Evolutionary conservation across 1,140 invertebrate species (phyloP).

Genomic region (Camponotus floridanus): DNA sequence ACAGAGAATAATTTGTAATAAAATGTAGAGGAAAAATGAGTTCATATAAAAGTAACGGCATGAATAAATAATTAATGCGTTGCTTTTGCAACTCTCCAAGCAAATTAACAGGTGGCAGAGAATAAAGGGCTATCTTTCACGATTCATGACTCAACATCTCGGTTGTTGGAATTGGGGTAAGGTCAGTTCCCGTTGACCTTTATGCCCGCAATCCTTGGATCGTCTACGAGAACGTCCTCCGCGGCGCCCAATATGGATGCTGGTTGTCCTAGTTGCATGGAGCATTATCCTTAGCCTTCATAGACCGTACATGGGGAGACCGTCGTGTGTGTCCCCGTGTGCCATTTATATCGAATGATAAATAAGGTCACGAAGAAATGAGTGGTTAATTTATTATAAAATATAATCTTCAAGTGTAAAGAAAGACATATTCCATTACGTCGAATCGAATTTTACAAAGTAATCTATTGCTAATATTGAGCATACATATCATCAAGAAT

Average conservation of each 20-base stretch:
- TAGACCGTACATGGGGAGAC: conserved; percentile 78
- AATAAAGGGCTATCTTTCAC: neutral
- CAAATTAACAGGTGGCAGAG: neutral
- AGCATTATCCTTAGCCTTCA: conserved; percentile 78
- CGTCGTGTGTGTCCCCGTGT: conserved; percentile 45
- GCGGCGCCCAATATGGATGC: conserved; percentile 74
- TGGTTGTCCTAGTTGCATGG: conserved; percentile 81
- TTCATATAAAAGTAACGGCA: neutral
- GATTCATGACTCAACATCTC: conserved; percentile 42
- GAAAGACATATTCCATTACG: neutral
- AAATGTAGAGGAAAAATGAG: neutral
- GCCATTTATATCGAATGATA: conserved; percentile 70
- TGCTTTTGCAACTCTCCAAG: neutral
- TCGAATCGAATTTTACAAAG: neutral
- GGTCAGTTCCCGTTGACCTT: conserved; percentile 79
- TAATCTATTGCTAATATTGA: neutral
- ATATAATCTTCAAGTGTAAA: neutral
- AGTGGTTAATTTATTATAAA: conserved; percentile 34
- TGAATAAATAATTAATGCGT: neutral
- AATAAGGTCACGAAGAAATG: conserved; percentile 65
- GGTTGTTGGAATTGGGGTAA: conserved; percentile 79
- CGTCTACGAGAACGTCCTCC: conserved; percentile 76
- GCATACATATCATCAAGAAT: neutral
- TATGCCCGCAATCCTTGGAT: conserved; percentile 67
- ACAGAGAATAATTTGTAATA: neutral